These are phyloP conservation scores for Dioctria linearis DNA, from an alignment of 2,888 invertebrate species.

Conservation along the genomic window DNA sequence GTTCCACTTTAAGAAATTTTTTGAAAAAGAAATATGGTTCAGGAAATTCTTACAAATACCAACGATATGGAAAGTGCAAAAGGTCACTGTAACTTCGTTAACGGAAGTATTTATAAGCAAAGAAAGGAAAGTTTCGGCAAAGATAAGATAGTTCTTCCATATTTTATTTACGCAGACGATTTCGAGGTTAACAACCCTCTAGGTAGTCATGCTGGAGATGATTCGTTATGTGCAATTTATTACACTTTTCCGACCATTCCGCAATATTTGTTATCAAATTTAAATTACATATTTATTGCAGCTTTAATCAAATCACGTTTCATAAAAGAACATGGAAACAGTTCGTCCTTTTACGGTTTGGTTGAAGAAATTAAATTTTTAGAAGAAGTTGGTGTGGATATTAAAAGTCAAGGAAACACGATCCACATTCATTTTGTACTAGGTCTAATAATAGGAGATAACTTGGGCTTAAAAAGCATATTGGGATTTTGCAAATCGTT, in stretches of 20 bases:
- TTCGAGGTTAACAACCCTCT: no score
- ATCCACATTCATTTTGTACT: background rate
- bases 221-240: slow-evolving; percentile 3
- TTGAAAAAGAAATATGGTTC: slow-evolving; percentile 25
- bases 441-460: slow-evolving; percentile 53
- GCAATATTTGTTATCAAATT: slow-evolving; percentile 51
- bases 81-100: background rate
- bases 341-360: slow-evolving; percentile 52
- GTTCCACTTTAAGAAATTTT: slow-evolving; percentile 43
- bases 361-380: slow-evolving; percentile 51
- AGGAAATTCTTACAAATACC: background rate
- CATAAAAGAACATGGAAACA: slow-evolving; percentile 55
- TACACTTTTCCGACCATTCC: slow-evolving; percentile 31
- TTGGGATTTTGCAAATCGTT: slow-evolving; percentile 57
- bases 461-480: slow-evolving; percentile 41
- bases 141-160: background rate
- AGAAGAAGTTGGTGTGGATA: slow-evolving; percentile 47
- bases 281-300: slow-evolving; percentile 56
- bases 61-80: background rate
- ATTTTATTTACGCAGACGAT: background rate
- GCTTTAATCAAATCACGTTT: slow-evolving; percentile 53
- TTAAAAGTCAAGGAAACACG: slow-evolving; percentile 4
- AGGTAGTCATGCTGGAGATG: no score
- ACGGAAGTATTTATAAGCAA: background rate
- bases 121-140: background rate